These are phyloP conservation scores for Abrostola tripartita DNA, from an alignment of 2,888 invertebrate genomes.

Conservation along the genomic window DNA sequence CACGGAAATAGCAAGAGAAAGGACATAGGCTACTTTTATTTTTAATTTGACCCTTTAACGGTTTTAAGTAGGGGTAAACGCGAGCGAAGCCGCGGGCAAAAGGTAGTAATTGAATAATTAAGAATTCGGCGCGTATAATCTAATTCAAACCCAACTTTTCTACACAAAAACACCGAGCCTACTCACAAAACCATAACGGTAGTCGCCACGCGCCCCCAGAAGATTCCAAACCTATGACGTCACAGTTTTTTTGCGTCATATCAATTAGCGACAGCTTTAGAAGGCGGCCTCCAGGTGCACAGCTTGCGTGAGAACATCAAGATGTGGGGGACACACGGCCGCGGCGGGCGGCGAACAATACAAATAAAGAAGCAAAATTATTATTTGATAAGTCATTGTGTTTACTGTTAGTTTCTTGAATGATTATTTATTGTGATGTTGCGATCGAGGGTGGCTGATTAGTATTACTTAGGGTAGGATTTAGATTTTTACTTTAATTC, in stretches of 20 bases:
- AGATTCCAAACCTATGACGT: slow-evolving; percentile 42
- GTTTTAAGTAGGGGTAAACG: no score
- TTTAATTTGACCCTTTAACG: no score
- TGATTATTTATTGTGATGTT: slow-evolving; percentile 31
- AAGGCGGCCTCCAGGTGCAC: slow-evolving; percentile 51
- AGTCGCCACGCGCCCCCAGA: slow-evolving; percentile 40
- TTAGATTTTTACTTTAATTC: not conserved
- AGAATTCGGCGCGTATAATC: no score
- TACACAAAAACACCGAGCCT: not conserved
- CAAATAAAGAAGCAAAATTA: slow-evolving; percentile 17
- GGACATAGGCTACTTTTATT: no score
- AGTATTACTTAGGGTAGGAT: slow-evolving; percentile 14
- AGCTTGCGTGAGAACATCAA: slow-evolving; percentile 46
- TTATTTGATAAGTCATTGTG: slow-evolving; percentile 32
- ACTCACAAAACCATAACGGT: slow-evolving; percentile 12
- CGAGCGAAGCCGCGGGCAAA: no score
- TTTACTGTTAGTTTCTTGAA: slow-evolving; percentile 39
- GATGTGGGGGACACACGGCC: slow-evolving; percentile 56
- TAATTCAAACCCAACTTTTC: not conserved
- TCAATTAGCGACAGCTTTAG: slow-evolving; percentile 53
- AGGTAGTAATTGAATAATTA: no score
- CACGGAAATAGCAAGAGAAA: no score
- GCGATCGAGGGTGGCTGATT: slow-evolving; percentile 36
- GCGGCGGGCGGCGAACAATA: slow-evolving; percentile 50
- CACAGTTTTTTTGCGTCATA: slow-evolving; percentile 18